These are phyloP conservation scores for Tyto alba DNA, from an alignment of 2,113 vertebrate species.

Conservation along the genomic window DNA sequence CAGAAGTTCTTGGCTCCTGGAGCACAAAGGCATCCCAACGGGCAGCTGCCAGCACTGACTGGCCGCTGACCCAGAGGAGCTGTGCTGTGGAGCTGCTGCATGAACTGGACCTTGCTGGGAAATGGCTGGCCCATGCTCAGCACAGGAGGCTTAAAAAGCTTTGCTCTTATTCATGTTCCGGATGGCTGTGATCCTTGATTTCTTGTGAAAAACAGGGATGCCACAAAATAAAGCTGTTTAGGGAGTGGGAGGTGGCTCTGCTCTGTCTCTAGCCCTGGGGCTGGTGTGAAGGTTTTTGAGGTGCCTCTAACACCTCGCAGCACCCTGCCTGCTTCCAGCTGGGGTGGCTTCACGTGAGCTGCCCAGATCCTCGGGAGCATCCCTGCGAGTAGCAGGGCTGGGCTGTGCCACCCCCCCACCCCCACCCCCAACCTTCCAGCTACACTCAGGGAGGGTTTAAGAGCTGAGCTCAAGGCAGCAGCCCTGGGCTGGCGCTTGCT, in stretches of 20 bases:
- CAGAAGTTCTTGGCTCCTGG: background rate
- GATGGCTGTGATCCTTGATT: accelerated
- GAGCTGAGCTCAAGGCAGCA: background rate
- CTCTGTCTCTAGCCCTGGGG: background rate
- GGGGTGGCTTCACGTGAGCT: accelerated
- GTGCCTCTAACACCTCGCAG: accelerated
- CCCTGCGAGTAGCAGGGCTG: background rate
- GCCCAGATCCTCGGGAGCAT: background rate
- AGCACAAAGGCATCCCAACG: background rate
- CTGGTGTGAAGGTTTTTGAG: background rate
- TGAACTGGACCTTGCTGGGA: background rate
- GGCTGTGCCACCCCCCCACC: too few relatives aligned
- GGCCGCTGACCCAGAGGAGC: accelerated
- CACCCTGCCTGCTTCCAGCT: background rate
- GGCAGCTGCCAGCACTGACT: background rate
- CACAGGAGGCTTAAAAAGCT: background rate
- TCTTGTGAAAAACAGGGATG: background rate
- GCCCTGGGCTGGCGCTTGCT: background rate
- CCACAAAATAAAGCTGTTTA: background rate
- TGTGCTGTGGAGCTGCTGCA: accelerated
- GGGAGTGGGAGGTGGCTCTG: background rate
- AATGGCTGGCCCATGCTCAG: accelerated
- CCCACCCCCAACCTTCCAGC: too few relatives aligned
- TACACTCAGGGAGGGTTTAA: background rate
- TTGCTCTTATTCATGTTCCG: background rate